A percentile compares a stretch with the other conserved stretches of the same genome.
Evolutionary conservation across 2,113 vertebrate species (phyloP).

Genomic region (Aphyosemion australe): DNA sequence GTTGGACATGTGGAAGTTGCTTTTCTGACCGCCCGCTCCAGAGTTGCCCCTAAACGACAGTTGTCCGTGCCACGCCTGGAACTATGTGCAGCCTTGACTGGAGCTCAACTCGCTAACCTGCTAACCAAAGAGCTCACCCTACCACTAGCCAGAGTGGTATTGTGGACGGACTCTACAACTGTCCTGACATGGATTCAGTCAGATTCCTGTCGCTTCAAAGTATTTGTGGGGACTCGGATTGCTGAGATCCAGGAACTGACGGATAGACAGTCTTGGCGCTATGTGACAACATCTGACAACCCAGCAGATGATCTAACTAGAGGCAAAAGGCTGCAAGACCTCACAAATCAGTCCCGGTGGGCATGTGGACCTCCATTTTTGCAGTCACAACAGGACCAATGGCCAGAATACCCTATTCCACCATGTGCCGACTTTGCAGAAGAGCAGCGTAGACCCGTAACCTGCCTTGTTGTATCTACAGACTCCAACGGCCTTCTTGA

Average conservation of each 20-base stretch:
- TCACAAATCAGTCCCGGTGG: background rate
- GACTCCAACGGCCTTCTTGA: too few relatives aligned
- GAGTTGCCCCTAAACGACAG: background rate
- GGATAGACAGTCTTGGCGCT: background rate
- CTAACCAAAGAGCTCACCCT: background rate
- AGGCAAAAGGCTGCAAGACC: background rate
- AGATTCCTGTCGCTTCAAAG: background rate
- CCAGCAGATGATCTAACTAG: conserved; percentile 2
- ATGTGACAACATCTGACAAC: conserved; percentile 1
- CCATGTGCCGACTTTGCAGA: too few relatives aligned
- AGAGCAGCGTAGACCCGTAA: too few relatives aligned
- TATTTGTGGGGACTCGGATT: background rate
- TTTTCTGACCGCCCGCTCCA: background rate
- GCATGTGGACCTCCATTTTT: background rate
- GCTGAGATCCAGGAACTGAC: conserved; percentile 5
- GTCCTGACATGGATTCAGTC: background rate
- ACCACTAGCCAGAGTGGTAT: background rate
- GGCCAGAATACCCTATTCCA: too few relatives aligned
- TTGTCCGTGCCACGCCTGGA: background rate
- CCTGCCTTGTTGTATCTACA: too few relatives aligned
- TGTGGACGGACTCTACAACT: background rate
- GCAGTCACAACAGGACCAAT: too few relatives aligned
- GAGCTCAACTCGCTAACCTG: background rate
- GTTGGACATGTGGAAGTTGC: background rate
- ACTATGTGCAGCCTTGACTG: background rate